phyloP scores from a whole-genome alignment of 2,113 vertebrate genomes.

The human region DNA sequence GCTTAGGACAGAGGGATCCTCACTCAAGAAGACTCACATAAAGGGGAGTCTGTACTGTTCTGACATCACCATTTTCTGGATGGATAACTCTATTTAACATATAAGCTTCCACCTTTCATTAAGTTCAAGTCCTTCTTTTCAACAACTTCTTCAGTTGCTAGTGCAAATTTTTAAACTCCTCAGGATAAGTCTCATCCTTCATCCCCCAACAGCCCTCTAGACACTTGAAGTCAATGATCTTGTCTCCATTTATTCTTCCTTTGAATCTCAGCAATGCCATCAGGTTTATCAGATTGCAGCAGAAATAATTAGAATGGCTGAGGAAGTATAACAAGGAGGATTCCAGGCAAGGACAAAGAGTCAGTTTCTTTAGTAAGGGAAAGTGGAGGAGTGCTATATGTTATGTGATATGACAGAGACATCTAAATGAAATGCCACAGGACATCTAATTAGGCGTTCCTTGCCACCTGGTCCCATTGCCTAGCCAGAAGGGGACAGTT shows the following conservation, averaged over 20 bases:
- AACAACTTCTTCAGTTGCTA: background rate
- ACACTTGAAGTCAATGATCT: conserved; percentile 7
- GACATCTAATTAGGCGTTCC: background rate
- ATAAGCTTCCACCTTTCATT: background rate
- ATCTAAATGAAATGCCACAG: background rate
- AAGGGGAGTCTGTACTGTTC: background rate
- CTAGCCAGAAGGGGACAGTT: background rate
- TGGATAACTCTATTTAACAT: background rate
- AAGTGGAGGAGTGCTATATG: background rate
- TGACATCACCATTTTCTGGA: background rate
- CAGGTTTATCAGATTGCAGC: background rate
- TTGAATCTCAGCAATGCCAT: background rate
- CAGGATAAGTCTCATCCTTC: background rate
- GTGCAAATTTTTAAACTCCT: conserved; percentile 8
- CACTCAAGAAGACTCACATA: background rate
- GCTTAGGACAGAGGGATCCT: background rate
- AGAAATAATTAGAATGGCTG: conserved; percentile 6
- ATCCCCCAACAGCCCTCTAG: background rate
- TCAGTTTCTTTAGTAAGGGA: background rate
- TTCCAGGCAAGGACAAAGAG: background rate
- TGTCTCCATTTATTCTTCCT: conserved; percentile 42
- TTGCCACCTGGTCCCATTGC: background rate
- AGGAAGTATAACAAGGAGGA: background rate
- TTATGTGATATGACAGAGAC: background rate
- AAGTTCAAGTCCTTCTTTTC: conserved; percentile 1